These are phyloP conservation scores for Prochilodus magdalenae DNA, from an alignment of 2,113 vertebrate genomes.

Conservation along the genomic window DNA sequence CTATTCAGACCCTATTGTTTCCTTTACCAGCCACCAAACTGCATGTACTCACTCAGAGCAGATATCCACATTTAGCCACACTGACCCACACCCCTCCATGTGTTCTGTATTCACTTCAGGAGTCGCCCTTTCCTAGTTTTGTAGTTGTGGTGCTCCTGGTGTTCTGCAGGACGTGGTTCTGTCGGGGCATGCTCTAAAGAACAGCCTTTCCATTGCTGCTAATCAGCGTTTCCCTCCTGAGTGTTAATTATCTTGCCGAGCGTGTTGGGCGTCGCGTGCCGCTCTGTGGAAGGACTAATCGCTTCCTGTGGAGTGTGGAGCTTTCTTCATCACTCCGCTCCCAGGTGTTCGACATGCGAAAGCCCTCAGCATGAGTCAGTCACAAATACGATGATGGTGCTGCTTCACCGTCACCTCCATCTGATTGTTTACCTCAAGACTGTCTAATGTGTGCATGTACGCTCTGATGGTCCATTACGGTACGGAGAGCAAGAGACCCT, in stretches of 20 bases:
- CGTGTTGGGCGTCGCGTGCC: background rate
- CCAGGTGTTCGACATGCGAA: background rate
- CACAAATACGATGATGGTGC: background rate
- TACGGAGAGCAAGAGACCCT: background rate
- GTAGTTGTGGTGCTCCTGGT: background rate
- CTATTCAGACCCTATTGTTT: too few relatives aligned
- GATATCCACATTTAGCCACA: too few relatives aligned
- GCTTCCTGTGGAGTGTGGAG: background rate
- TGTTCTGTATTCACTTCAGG: too few relatives aligned
- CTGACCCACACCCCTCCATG: too few relatives aligned
- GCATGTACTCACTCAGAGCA: too few relatives aligned
- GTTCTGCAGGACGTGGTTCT: background rate
- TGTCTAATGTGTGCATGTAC: background rate
- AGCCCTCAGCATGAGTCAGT: background rate
- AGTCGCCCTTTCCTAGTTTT: background rate
- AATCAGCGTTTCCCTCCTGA: slow-evolving; percentile 30
- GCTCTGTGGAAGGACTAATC: background rate
- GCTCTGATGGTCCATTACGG: background rate
- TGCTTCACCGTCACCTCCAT: background rate
- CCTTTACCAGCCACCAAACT: too few relatives aligned
- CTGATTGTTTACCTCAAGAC: background rate
- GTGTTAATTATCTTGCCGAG: slow-evolving; percentile 41
- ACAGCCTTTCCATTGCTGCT: slow-evolving; percentile 31
- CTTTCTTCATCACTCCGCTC: background rate
- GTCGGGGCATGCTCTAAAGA: background rate